Conservation (phyloP, 1,140 invertebrate species). For the Musca domestica region DNA sequence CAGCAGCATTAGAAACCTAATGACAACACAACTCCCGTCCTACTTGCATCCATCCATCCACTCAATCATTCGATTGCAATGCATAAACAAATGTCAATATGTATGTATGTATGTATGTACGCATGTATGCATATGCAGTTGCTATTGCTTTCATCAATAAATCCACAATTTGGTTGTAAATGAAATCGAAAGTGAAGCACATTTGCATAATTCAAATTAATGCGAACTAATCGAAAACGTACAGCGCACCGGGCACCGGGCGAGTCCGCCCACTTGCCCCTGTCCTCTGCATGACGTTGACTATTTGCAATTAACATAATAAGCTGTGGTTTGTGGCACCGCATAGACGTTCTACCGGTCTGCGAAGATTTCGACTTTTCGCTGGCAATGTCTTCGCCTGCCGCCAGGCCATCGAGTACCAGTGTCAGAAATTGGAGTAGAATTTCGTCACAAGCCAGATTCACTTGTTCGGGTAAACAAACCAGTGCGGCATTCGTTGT, state of each 20-base stretch:
- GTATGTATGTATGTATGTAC: too few species aligned
- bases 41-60: too few species aligned
- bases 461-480: too few species aligned
- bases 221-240: constrained; percentile 38
- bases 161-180: too few species aligned
- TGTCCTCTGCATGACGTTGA: too few species aligned
- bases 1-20: background rate
- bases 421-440: constrained; percentile 21
- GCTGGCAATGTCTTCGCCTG: background rate
- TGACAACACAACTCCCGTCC: background rate
- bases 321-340: constrained; percentile 30
- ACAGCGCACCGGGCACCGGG: constrained; percentile 40
- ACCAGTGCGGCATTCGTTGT: too few species aligned
- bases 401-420: background rate
- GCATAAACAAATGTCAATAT: too few species aligned
- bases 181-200: too few species aligned
- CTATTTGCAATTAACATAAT: constrained; percentile 32
- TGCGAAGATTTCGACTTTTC: background rate
- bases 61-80: too few species aligned
- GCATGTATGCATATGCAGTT: too few species aligned
- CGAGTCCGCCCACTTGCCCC: constrained; percentile 1
- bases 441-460: constrained; percentile 18
- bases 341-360: constrained; percentile 36
- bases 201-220: constrained; percentile 16
- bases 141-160: too few species aligned